Conservation (phyloP, 2,888 invertebrate genomes). For the Ennomos fuscantarius region DNA sequence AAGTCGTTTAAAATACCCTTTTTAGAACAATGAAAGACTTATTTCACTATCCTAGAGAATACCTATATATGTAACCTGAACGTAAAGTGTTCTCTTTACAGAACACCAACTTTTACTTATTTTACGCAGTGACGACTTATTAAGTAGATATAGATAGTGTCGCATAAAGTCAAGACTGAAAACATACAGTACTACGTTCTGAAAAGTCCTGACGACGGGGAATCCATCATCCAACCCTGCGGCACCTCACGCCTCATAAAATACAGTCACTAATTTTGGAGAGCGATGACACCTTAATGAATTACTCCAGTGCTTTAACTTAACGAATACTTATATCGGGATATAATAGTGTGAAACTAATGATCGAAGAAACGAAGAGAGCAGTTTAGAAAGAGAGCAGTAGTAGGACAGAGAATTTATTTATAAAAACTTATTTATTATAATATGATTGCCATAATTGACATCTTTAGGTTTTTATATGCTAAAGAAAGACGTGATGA, state of each 20-base stretch:
- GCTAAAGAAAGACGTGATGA: too few relatives aligned
- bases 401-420: too few relatives aligned
- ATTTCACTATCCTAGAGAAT: neutral
- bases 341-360: conserved; percentile 10
- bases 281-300: conserved; percentile 35
- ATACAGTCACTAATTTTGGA: conserved; percentile 33
- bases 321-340: conserved; percentile 29
- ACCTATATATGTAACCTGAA: neutral
- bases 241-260: conserved; percentile 32
- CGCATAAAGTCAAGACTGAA: conserved; percentile 50
- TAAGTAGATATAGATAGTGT: too few relatives aligned
- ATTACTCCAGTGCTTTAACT: conserved; percentile 32
- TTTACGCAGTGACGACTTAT: conserved; percentile 71
- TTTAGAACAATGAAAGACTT: conserved; percentile 7
- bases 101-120: conserved; percentile 48
- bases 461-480: too few relatives aligned
- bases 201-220: conserved; percentile 51
- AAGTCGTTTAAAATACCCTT: conserved; percentile 2
- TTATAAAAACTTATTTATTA: too few relatives aligned
- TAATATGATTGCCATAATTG: too few relatives aligned
- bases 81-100: conserved; percentile 27
- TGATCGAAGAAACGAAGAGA: neutral
- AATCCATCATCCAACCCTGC: conserved; percentile 34
- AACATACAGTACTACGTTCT: too few relatives aligned
- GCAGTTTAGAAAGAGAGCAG: neutral